A percentile compares a stretch with the other conserved stretches of the same genome.
These are phyloP conservation scores for Patella caerulea DNA, from an alignment of 2,888 invertebrate species.

Conservation along the genomic window DNA sequence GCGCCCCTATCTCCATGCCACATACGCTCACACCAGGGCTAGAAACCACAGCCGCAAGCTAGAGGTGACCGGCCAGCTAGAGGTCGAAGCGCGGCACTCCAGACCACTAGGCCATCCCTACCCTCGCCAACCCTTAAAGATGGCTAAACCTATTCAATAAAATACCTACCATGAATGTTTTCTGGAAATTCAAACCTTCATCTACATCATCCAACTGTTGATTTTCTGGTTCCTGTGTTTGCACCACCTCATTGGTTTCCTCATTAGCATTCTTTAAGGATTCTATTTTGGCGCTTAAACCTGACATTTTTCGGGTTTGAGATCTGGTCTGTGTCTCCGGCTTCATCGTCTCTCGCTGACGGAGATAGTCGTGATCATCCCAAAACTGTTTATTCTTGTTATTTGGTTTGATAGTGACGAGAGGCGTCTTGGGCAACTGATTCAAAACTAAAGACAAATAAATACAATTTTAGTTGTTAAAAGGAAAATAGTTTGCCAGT, in stretches of 20 bases:
- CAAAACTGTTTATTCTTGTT: neutral
- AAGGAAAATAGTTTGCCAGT: no score
- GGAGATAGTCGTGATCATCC: neutral
- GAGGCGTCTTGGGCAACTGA: neutral
- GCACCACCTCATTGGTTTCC: no score
- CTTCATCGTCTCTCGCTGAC: neutral
- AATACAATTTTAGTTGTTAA: no score
- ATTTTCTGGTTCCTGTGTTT: no score
- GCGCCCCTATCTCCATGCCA: no score
- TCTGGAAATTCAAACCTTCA: neutral
- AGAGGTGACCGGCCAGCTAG: no score
- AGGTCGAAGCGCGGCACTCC: no score
- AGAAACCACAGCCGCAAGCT: no score
- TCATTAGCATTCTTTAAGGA: neutral
- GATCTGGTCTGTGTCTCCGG: neutral
- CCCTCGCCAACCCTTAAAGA: neutral
- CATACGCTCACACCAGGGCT: no score
- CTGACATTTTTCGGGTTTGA: neutral
- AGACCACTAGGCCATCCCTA: no score
- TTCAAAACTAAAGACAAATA: neutral
- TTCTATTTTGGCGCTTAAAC: neutral
- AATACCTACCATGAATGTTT: neutral
- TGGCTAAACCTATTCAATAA: neutral
- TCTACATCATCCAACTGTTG: neutral
- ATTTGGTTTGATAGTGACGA: neutral